A percentile compares a stretch with the other conserved stretches of the same genome.
phyloP scores from a whole-genome alignment of 1,140 invertebrate genomes.

The Cephus cinctus region DNA sequence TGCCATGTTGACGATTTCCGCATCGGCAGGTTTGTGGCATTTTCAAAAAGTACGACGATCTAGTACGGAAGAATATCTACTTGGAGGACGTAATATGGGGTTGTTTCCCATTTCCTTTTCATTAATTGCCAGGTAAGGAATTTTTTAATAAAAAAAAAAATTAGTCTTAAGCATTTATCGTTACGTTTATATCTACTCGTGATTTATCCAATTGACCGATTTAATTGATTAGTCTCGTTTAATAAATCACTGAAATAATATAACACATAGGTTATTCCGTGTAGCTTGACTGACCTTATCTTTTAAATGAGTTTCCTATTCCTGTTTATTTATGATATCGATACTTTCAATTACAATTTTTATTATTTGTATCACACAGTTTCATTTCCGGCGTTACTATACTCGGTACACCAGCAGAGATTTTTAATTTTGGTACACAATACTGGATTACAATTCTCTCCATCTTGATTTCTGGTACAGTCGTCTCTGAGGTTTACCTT shows the following conservation, averaged over 20 bases:
- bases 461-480: constrained; percentile 65
- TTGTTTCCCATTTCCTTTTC: constrained; percentile 82
- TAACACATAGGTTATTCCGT: too few relatives aligned
- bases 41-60: constrained; percentile 40
- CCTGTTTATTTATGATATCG: too few relatives aligned
- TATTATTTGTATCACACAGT: constrained; percentile 48
- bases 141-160: constrained; percentile 11
- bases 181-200: too few relatives aligned
- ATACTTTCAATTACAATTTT: too few relatives aligned
- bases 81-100: constrained; percentile 70
- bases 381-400: constrained; percentile 89
- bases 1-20: constrained; percentile 59
- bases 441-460: constrained; percentile 75
- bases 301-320: too few relatives aligned
- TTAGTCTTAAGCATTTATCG: too few relatives aligned
- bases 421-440: constrained; percentile 82
- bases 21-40: constrained; percentile 52
- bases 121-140: constrained; percentile 71
- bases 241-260: constrained; percentile 1
- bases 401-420: constrained; percentile 83
- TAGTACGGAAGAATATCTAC: constrained; percentile 65
- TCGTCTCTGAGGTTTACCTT: constrained; percentile 73
- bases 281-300: too few relatives aligned
- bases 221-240: not conserved
- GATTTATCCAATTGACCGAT: too few relatives aligned